Evolutionary conservation across 2,888 invertebrate genomes (phyloP).

Genomic region (Sabatieria punctata): DNA sequence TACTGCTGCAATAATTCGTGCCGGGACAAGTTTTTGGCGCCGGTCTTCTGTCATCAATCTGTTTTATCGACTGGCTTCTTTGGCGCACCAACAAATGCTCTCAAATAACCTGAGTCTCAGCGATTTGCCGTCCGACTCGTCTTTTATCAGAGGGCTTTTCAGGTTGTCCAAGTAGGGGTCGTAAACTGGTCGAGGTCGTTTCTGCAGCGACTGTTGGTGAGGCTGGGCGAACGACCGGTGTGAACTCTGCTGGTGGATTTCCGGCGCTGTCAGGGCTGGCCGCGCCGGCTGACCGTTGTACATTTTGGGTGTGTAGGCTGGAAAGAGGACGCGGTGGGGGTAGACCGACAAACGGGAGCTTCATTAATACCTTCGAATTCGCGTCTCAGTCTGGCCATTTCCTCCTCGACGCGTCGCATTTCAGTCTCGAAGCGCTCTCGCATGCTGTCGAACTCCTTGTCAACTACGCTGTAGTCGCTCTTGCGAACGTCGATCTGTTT

Average conservation of each 20-base stretch:
- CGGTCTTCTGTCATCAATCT: no score
- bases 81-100: no score
- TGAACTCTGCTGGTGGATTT: no score
- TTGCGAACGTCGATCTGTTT: slow-evolving; percentile 24
- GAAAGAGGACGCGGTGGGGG: not conserved
- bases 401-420: slow-evolving; percentile 96
- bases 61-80: no score
- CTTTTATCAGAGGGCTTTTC: slow-evolving; percentile 70
- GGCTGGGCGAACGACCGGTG: no score
- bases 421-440: slow-evolving; percentile 84
- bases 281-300: slow-evolving; percentile 4
- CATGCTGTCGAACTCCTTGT: slow-evolving; percentile 87
- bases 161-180: slow-evolving; percentile 31
- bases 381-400: slow-evolving; percentile 47
- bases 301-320: slow-evolving; percentile 11
- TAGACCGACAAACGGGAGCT: no score
- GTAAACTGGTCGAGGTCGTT: slow-evolving; percentile 19
- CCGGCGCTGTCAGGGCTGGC: no score
- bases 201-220: not conserved
- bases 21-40: no score
- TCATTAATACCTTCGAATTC: slow-evolving; percentile 28
- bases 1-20: no score
- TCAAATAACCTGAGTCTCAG: slow-evolving; percentile 71
- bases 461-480: slow-evolving; percentile 46
- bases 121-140: slow-evolving; percentile 79